Percentiles rank a stretch among this genome's conserved stretches.
Conservation (phyloP, 2,797 vertebrate species). For the Chelmon rostratus region DNA sequence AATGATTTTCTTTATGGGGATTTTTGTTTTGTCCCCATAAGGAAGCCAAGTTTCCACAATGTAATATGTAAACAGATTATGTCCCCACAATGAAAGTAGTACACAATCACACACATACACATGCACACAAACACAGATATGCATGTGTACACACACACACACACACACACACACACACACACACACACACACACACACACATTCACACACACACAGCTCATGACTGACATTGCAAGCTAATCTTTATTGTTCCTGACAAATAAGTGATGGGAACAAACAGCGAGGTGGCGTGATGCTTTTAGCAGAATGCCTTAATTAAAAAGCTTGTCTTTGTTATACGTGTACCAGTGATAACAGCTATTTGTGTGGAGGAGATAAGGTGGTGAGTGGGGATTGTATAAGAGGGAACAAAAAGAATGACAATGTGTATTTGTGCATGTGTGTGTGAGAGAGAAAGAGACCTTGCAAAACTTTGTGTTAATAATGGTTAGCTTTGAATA, state of each 20-base stretch:
- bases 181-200: slow-evolving; percentile 10
- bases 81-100: no score
- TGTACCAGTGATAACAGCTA: slow-evolving; percentile 41
- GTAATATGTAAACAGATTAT: no score
- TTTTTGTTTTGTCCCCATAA: no score
- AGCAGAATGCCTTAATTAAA: slow-evolving; percentile 70
- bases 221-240: slow-evolving; percentile 50
- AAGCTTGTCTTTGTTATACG: slow-evolving; percentile 51
- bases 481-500: no score
- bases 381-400: neutral
- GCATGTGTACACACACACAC: no score
- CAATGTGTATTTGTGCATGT: neutral
- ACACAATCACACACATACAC: neutral
- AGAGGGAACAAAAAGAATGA: slow-evolving; percentile 6
- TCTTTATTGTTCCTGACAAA: slow-evolving; percentile 64
- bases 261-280: slow-evolving; percentile 55
- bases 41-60: no score
- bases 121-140: slow-evolving; percentile 12
- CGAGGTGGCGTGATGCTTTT: slow-evolving; percentile 14
- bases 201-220: slow-evolving; percentile 13
- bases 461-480: no score
- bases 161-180: slow-evolving; percentile 18
- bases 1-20: no score
- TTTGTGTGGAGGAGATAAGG: slow-evolving; percentile 42
- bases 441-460: neutral